These are phyloP conservation scores for Lasioglossum morio DNA, from an alignment of 2,888 invertebrate species.

Conservation along the genomic window DNA sequence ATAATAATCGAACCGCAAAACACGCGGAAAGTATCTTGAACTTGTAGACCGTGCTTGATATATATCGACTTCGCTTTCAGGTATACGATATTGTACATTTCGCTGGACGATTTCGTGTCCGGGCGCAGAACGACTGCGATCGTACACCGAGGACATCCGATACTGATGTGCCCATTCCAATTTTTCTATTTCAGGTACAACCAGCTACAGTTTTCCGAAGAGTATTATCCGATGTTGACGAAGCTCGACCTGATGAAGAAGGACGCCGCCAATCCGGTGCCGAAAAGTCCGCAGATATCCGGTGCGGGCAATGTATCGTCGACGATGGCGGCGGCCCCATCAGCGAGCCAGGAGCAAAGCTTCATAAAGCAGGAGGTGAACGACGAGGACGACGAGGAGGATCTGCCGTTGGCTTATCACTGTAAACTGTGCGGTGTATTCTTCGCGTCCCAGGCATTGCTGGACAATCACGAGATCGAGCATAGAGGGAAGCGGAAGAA, in stretches of 20 bases:
- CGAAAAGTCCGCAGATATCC: neutral
- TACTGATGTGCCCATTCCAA: conserved; percentile 78
- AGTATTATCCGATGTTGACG: conserved; percentile 77
- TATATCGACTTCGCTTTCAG: conserved; percentile 56
- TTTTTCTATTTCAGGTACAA: conserved; percentile 82
- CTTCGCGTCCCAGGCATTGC: conserved; percentile 74
- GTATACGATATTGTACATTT: conserved; percentile 55
- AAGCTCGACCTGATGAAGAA: conserved; percentile 80
- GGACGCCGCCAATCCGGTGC: conserved; percentile 49
- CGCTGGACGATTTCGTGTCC: conserved; percentile 53
- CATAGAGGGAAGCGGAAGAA: conserved; percentile 79
- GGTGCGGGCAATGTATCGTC: conserved; percentile 11
- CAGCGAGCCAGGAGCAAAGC: conserved; percentile 39
- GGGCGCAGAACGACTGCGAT: conserved; percentile 59
- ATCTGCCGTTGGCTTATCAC: conserved; percentile 76
- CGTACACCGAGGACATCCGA: conserved; percentile 51
- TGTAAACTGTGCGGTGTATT: conserved; percentile 77
- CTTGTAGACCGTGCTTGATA: conserved; percentile 27
- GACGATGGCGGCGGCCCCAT: conserved; percentile 3
- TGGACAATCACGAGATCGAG: conserved; percentile 76
- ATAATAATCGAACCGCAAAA: neutral
- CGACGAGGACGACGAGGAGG: conserved; percentile 71
- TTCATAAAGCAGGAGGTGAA: conserved; percentile 70
- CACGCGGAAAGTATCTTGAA: conserved; percentile 23
- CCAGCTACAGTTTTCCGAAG: conserved; percentile 76